Base-by-base conservation (phyloP, 1,140 invertebrate species). In the Leptopilina boulardi region DNA sequence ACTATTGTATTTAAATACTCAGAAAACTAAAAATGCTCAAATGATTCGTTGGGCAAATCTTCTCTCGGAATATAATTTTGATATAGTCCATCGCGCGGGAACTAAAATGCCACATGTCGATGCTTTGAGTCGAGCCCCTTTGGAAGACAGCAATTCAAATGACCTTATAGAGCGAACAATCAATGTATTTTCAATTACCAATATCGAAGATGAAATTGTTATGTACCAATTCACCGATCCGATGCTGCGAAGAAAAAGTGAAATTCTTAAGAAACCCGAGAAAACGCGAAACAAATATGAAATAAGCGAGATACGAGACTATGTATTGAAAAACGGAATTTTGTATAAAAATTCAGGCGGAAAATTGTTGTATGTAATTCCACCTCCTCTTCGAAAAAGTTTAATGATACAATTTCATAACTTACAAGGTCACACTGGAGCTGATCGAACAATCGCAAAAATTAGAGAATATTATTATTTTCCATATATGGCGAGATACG, bases 11-110 rank as follows among this genome's bases (percentile, higher is more conserved):
- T 13, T 47, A 51, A 15, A 30, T 54, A 54, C 44, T 8, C 44
- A 47, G 15, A 47, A n/a, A 47, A 47, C 44, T 0, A 73, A 73
- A 23, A 73, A 73, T 21, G n/a, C 83, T 3, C 23, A 76, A 72
- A 73, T 82, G 15, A 76, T 59, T 1, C 56, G 85, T 0, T 87
- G 85, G 85, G 66, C 70, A 15, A 59, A 86, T 10, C 18, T 51
- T 6, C 59, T 88, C 44, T 79, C 87, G 56, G 85, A 88, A n/a
- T 87, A 77, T 59, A 44, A 83, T 74, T 86, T 76, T 79, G 72
- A 75, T 10, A 74, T 88, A 3, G 77, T 83, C 42, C 79, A 89
- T 72, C 78, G 86, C 30, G 51, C 81, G 1, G 87, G 85, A 19
- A 41, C 13, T 11, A 77, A 77, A n/a, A 82, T 86, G 81, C 54